phyloP scores from a whole-genome alignment of 30 jellyfish, hydroid and myxozoan species.

The Pelagia noctiluca region DNA sequence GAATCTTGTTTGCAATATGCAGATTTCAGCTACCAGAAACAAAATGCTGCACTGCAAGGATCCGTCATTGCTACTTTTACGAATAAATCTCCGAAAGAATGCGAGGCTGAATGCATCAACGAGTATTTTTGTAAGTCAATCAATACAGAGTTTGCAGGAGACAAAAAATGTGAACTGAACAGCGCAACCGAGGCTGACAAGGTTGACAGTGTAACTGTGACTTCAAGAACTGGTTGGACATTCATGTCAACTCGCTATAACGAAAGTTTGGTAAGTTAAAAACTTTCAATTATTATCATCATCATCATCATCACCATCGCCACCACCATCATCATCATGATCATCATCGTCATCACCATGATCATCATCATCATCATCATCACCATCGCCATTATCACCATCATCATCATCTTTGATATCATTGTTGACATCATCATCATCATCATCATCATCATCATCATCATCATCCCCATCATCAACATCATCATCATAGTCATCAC shows the following conservation, averaged over 20 bases:
- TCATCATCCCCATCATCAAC: no score
- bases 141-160: background rate
- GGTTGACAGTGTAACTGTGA: background rate
- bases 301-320: no score
- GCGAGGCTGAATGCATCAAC: background rate
- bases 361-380: no score
- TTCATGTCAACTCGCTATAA: background rate
- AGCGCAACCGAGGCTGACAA: conserved; percentile 11
- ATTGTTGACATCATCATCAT: no score
- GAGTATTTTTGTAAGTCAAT: conserved; percentile 1
- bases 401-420: no score
- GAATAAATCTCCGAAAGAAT: background rate
- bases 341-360: no score
- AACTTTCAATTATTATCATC: no score
- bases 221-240: background rate
- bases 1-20: no score
- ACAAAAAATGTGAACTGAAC: background rate
- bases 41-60: background rate
- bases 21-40: background rate
- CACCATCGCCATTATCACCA: no score
- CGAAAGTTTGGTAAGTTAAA: background rate
- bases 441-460: no score
- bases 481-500: no score
- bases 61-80: background rate
- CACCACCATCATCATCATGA: no score